Percentiles rank a stretch among this genome's conserved stretches.
phyloP scores from a whole-genome alignment of 2,797 vertebrate genomes.

The Helarctos malayanus region DNA sequence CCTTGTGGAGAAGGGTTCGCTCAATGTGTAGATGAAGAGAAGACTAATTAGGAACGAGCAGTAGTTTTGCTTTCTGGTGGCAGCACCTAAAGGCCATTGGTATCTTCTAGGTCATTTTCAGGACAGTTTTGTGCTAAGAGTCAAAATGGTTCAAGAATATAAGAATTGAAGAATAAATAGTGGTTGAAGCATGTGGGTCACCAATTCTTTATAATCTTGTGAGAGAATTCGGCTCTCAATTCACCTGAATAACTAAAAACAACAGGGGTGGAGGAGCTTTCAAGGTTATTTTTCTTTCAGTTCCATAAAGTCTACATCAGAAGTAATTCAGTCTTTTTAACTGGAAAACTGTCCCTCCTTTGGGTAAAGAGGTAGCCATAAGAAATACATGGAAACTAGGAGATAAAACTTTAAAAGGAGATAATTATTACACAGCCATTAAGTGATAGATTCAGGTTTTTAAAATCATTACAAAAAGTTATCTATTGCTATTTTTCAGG shows the following conservation, averaged over 20 bases:
- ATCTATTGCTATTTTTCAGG: conserved; percentile 8
- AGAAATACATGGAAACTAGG: not conserved
- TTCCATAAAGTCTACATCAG: not conserved
- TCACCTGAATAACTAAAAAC: not conserved
- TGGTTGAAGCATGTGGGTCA: not conserved
- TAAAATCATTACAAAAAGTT: conserved; percentile 44
- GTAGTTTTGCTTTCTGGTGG: not conserved
- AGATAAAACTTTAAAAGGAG: conserved; percentile 45
- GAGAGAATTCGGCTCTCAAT: not conserved
- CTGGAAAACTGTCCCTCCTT: not conserved
- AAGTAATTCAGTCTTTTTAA: not conserved
- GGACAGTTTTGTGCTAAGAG: not conserved
- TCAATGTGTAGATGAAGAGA: not conserved
- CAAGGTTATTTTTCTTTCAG: conserved; percentile 17
- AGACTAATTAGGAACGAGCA: not conserved
- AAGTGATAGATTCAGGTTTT: conserved; percentile 18
- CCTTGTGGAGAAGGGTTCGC: not conserved
- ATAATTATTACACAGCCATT: conserved; percentile 18
- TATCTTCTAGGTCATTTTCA: not conserved
- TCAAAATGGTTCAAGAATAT: not conserved
- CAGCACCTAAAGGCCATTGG: not conserved
- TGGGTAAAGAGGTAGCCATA: not conserved
- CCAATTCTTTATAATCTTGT: not conserved
- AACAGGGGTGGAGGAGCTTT: not conserved
- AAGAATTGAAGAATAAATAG: conserved; percentile 1